Conservation (phyloP, 2,113 vertebrate species). For the Festucalex cinctus region DNA sequence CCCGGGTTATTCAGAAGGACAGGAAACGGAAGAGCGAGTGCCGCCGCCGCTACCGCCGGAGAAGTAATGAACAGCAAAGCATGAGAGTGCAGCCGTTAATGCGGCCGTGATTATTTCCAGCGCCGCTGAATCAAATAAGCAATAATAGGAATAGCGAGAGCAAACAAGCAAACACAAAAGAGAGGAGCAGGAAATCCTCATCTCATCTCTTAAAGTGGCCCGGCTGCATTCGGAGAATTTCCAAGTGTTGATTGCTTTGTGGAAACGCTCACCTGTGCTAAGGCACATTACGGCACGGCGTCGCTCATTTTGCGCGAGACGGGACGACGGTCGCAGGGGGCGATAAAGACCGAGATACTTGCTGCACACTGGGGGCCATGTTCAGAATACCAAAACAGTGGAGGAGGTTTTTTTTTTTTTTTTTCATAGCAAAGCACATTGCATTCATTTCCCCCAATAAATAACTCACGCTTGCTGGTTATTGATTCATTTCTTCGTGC, state of each 20-base stretch:
- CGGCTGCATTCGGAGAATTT: constrained; percentile 26
- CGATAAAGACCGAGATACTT: constrained; percentile 65
- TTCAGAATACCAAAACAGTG: constrained; percentile 64
- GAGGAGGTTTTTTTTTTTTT: constrained; percentile 6
- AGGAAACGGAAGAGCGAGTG: constrained; percentile 59
- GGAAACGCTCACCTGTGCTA: constrained; percentile 58
- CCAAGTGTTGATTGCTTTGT: constrained; percentile 41
- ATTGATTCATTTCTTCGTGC: constrained; percentile 67
- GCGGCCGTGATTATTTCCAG: constrained; percentile 30
- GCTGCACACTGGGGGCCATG: constrained; percentile 55
- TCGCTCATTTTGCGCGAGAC: constrained; percentile 68
- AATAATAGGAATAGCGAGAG: constrained; percentile 21
- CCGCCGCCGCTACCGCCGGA: constrained; percentile 16
- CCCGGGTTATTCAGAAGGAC: constrained; percentile 53
- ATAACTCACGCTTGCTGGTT: constrained; percentile 42
- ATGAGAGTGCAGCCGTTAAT: constrained; percentile 41
- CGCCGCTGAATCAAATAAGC: constrained; percentile 21
- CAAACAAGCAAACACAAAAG: constrained; percentile 11
- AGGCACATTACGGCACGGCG: constrained; percentile 63
- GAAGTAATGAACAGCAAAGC: constrained; percentile 39
- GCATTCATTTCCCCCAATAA: constrained; percentile 51
- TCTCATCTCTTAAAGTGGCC: constrained; percentile 8
- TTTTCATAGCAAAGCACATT: constrained; percentile 16
- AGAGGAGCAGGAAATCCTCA: constrained; percentile 12
- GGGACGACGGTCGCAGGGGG: constrained; percentile 60